A percentile compares a stretch with the other conserved stretches of the same genome.
These are phyloP conservation scores for Epinotia brunnichana DNA, from an alignment of 2,888 invertebrate species.

Conservation along the genomic window DNA sequence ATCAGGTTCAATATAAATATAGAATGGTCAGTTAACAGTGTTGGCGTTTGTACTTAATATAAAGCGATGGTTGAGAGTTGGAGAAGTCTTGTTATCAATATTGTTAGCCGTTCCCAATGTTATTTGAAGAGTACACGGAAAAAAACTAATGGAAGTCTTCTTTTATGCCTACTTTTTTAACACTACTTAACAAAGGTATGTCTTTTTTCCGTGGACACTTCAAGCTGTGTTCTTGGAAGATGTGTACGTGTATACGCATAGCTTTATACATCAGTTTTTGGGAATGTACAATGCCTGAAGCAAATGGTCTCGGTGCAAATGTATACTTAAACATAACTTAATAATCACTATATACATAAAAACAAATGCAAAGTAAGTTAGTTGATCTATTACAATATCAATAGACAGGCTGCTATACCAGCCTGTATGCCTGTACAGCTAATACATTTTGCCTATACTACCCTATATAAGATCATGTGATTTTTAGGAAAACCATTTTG, in stretches of 20 bases:
- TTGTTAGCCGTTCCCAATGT: background rate
- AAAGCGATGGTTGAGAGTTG: background rate
- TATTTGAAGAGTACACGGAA: background rate
- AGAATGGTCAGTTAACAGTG: too few species aligned
- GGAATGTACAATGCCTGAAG: slow-evolving; percentile 28
- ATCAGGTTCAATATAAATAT: too few species aligned
- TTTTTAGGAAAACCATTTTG: too few species aligned
- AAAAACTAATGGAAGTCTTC: background rate
- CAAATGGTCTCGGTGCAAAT: slow-evolving; percentile 13
- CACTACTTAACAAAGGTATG: background rate
- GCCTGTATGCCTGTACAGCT: too few species aligned
- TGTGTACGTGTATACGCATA: background rate
- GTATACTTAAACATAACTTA: background rate
- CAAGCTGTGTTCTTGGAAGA: background rate
- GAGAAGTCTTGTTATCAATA: background rate
- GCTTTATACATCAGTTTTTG: slow-evolving; percentile 16
- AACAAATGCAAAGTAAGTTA: background rate
- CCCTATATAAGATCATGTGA: too few species aligned
- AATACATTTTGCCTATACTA: background rate
- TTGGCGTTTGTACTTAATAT: background rate
- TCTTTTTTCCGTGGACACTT: background rate
- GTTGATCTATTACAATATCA: background rate
- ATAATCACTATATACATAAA: background rate
- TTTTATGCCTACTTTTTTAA: background rate
- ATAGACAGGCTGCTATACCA: background rate